These are phyloP conservation scores for Hycleus phaleratus DNA, from an alignment of 1,140 invertebrate genomes.

Conservation along the genomic window DNA sequence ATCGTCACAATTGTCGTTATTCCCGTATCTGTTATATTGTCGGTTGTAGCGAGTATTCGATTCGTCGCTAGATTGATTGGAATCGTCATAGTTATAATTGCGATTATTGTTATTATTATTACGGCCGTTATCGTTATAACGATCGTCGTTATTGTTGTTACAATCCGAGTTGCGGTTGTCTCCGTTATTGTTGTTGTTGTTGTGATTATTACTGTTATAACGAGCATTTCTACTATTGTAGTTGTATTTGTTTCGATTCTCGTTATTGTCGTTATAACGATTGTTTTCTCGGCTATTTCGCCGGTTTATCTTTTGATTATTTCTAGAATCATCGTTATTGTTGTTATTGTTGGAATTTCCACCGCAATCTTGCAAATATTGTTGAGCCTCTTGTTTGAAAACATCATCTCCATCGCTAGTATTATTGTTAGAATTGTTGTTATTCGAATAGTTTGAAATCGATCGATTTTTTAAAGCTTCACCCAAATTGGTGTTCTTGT, in stretches of 20 bases:
- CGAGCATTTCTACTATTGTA: too few relatives aligned
- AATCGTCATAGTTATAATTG: not conserved
- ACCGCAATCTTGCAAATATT: conserved; percentile 18
- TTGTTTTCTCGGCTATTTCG: not conserved
- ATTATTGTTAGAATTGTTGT: conserved; percentile 1
- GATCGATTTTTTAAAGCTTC: conserved; percentile 6
- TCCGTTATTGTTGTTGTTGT: conserved; percentile 8
- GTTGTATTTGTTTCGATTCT: not conserved
- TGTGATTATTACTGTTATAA: conserved; percentile 3
- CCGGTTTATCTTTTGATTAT: conserved; percentile 2
- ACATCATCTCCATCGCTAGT: conserved; percentile 11
- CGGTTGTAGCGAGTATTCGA: not conserved
- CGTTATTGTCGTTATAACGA: not conserved
- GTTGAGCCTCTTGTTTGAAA: conserved; percentile 15
- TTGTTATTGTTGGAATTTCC: conserved; percentile 10
- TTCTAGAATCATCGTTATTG: conserved; percentile 10
- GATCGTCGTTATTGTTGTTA: conserved; percentile 6
- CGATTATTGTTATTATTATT: conserved; percentile 5
- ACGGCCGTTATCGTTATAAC: conserved; percentile 5
- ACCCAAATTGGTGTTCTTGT: conserved; percentile 17
- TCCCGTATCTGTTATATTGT: not conserved
- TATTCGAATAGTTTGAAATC: conserved; percentile 1
- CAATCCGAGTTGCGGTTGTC: conserved; percentile 1
- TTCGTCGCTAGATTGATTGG: conserved; percentile 3
- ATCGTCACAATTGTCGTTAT: not conserved